phyloP scores from a whole-genome alignment of 2,888 invertebrate genomes.

The Athripsodes cinereus region DNA sequence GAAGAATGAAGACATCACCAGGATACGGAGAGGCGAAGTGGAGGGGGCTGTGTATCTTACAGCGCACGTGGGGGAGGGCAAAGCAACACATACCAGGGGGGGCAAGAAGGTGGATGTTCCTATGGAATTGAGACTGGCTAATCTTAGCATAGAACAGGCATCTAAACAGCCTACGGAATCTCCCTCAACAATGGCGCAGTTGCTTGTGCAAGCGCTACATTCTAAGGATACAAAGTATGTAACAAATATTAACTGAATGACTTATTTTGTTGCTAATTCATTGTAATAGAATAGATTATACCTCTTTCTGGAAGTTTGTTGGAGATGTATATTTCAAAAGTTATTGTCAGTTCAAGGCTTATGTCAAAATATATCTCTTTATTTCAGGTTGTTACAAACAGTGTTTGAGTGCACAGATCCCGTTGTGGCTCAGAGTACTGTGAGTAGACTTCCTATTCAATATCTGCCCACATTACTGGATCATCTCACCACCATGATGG shows the following conservation, averaged over 20 bases:
- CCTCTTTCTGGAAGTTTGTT: no score
- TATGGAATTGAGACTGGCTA: constrained; percentile 77
- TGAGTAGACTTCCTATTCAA: constrained; percentile 68
- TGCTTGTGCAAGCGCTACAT: constrained; percentile 78
- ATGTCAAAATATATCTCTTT: constrained; percentile 4
- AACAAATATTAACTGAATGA: not conserved
- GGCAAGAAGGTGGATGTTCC: constrained; percentile 55
- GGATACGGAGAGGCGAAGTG: constrained; percentile 24
- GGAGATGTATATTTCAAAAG: no score
- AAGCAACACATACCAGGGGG: constrained; percentile 15
- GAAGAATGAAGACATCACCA: constrained; percentile 29
- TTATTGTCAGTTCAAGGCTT: no score
- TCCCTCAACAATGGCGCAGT: constrained; percentile 69
- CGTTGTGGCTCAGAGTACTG: constrained; percentile 64
- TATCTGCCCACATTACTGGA: constrained; percentile 66
- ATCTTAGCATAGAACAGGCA: constrained; percentile 53
- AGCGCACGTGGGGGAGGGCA: constrained; percentile 10
- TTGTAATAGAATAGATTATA: no score
- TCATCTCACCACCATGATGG: constrained; percentile 63
- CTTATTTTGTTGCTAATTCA: no score
- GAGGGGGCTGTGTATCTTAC: constrained; percentile 17
- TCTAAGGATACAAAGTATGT: constrained; percentile 68
- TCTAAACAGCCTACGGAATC: constrained; percentile 37
- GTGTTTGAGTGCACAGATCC: constrained; percentile 65
- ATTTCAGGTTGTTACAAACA: constrained; percentile 57